These are phyloP conservation scores for Drosophila atroscutellata DNA, from an alignment of 2,888 invertebrate genomes.

Conservation along the genomic window DNA sequence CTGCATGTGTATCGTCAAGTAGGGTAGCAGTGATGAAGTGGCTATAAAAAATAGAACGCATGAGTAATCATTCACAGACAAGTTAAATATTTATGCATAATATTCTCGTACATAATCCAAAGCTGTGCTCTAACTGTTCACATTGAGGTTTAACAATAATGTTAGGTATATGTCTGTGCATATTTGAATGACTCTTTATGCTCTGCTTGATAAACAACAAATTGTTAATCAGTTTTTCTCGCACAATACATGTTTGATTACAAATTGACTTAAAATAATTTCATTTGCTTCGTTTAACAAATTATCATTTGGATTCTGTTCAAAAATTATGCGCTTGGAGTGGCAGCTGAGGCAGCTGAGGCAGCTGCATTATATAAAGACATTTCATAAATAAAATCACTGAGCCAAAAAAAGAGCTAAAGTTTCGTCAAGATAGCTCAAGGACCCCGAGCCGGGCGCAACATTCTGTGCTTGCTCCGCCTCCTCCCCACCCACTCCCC, in stretches of 20 bases:
- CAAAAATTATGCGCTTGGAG: neutral
- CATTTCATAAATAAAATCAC: neutral
- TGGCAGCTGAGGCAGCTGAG: neutral
- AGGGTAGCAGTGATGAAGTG: constrained; percentile 93
- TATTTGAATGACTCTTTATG: neutral
- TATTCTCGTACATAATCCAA: neutral
- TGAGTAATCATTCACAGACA: neutral
- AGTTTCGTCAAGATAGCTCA: constrained; percentile 20
- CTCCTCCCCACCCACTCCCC: neutral
- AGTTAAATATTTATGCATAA: neutral
- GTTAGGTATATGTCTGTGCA: neutral
- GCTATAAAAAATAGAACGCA: constrained; percentile 86
- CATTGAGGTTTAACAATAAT: constrained; percentile 1
- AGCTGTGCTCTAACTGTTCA: neutral
- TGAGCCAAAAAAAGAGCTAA: neutral
- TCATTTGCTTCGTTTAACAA: neutral
- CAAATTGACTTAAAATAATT: neutral
- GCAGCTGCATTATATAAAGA: neutral
- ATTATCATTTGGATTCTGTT: neutral
- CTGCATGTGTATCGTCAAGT: constrained; percentile 96
- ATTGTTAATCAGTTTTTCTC: neutral
- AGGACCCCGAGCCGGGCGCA: neutral
- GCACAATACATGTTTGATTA: neutral
- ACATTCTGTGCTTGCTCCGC: neutral
- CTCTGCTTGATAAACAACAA: neutral